phyloP scores from a whole-genome alignment of 2,888 invertebrate genomes.

The Drosophila siamana region DNA sequence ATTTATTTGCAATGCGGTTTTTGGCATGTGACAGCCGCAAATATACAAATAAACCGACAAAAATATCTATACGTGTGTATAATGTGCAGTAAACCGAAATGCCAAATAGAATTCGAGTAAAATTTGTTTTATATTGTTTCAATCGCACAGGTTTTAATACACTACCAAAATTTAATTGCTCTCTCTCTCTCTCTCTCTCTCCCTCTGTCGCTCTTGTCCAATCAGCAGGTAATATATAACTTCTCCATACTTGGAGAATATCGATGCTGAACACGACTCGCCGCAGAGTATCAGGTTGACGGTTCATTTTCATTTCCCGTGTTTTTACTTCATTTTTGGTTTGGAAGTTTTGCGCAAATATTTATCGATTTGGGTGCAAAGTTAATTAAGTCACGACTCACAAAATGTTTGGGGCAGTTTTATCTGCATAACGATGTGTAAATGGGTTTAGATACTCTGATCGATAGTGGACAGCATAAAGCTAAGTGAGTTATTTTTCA shows the following conservation, averaged over 20 bases:
- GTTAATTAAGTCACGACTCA: conserved; percentile 59
- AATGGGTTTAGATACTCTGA: conserved; percentile 29
- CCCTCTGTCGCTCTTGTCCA: too few species aligned
- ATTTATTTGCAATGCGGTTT: conserved; percentile 49
- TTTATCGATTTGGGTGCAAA: conserved; percentile 55
- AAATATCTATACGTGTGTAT: not conserved
- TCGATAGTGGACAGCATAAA: conserved; percentile 27
- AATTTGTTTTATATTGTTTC: conserved; percentile 42
- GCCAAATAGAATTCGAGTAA: conserved; percentile 35
- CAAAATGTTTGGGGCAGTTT: conserved; percentile 19
- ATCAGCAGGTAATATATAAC: too few species aligned
- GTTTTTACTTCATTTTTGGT: conserved; percentile 9
- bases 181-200: too few species aligned
- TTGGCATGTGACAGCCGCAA: conserved; percentile 54
- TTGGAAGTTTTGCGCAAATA: conserved; percentile 50
- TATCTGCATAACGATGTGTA: conserved; percentile 37
- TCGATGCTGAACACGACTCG: not conserved
- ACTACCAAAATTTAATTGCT: not conserved
- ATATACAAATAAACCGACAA: conserved; percentile 25
- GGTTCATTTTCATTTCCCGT: not conserved
- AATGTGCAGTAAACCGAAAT: conserved; percentile 32
- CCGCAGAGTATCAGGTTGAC: conserved; percentile 8
- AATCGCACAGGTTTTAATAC: conserved; percentile 12
- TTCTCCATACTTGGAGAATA: too few species aligned
- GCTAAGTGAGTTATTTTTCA: conserved; percentile 17